These are phyloP conservation scores for Drosophila quinaria DNA, from an alignment of 2,888 invertebrate genomes.

Conservation along the genomic window DNA sequence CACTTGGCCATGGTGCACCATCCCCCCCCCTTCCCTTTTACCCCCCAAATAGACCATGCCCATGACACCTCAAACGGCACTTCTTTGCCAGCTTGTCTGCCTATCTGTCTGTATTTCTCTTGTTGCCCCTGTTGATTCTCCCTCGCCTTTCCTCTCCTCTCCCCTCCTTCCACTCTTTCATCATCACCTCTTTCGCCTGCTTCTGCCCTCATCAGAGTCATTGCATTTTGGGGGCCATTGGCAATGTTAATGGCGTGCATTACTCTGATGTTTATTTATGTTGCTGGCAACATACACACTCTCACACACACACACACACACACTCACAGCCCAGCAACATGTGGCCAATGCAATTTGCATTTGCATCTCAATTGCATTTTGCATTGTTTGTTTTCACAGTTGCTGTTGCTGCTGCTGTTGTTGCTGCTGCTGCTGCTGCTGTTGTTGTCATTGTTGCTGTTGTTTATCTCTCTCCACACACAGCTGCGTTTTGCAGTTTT, in stretches of 20 bases:
- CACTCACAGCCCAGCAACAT: conserved; percentile 50
- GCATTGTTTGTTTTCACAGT: conserved; percentile 69
- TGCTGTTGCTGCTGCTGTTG: conserved; percentile 39
- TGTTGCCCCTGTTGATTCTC: conserved; percentile 10
- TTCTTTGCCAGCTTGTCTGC: conserved; percentile 48
- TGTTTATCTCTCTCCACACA: conserved; percentile 65
- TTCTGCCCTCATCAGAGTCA: conserved; percentile 19
- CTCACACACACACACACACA: conserved; percentile 4
- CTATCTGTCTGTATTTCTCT: conserved; percentile 35
- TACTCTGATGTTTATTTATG: conserved; percentile 82
- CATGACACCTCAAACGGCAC: conserved; percentile 64
- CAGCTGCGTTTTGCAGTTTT: conserved; percentile 70
- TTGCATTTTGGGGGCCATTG: conserved; percentile 76
- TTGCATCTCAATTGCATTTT: conserved; percentile 80
- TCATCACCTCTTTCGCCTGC: conserved; percentile 5
- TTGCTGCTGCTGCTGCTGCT: conserved; percentile 27
- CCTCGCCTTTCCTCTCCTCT: neutral
- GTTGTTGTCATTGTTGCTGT: conserved; percentile 38
- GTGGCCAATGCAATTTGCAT: conserved; percentile 78
- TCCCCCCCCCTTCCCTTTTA: neutral
- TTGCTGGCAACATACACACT: conserved; percentile 62
- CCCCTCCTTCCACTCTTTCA: neutral
- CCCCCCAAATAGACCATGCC: conserved; percentile 41
- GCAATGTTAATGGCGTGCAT: conserved; percentile 82
- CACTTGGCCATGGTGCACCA: conserved; percentile 33